Percentiles rank a stretch among this genome's conserved stretches.
Evolutionary conservation across 1,140 invertebrate genomes (phyloP).

Genomic region (Arctopsyche grandis): DNA sequence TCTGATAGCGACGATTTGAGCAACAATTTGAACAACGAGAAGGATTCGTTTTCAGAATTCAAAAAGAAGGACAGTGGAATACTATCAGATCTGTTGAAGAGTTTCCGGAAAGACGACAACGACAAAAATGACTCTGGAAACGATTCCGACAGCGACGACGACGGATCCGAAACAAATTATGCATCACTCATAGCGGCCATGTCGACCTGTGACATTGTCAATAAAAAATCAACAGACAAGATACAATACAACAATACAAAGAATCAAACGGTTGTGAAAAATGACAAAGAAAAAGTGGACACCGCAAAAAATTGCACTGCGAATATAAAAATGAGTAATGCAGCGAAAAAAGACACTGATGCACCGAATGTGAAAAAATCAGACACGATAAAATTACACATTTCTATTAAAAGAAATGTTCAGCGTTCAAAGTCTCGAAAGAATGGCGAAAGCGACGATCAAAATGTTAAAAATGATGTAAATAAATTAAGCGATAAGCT

Average conservation of each 20-base stretch:
- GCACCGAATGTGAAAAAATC: background rate
- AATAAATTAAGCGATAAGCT: background rate
- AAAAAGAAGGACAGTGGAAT: background rate
- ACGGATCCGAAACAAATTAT: background rate
- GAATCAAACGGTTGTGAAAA: background rate
- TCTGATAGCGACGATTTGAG: background rate
- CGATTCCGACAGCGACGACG: background rate
- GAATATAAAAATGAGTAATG: slow-evolving; percentile 2
- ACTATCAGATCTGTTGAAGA: background rate
- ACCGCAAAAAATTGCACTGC: background rate
- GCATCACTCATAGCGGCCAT: background rate
- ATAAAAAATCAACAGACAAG: background rate
- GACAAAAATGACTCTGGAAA: slow-evolving; percentile 12
- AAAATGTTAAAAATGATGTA: background rate
- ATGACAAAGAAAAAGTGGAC: background rate
- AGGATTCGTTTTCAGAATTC: background rate
- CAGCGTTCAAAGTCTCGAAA: background rate
- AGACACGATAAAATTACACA: background rate
- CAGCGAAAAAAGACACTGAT: background rate
- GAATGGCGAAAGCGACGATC: background rate
- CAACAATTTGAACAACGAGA: background rate
- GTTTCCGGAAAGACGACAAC: background rate
- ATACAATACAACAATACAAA: background rate
- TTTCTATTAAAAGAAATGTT: background rate
- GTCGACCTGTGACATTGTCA: slow-evolving; percentile 15